Evolutionary conservation across 2,797 vertebrate species (phyloP).

Genomic region (Platyrinchus mystaceus): DNA sequence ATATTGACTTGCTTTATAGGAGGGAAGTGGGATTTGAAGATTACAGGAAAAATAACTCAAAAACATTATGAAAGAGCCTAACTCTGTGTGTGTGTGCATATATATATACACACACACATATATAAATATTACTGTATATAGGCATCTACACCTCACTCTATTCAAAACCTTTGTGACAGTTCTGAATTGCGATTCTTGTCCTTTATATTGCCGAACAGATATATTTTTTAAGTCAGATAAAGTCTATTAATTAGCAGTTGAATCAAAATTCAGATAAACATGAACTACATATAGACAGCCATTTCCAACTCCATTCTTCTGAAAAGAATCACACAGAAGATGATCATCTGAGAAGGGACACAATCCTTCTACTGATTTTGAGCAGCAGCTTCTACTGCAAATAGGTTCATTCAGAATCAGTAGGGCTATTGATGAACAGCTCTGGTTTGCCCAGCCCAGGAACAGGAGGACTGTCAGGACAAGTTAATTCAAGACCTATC

Average conservation of each 20-base stretch:
- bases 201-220: neutral
- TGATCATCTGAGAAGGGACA: neutral
- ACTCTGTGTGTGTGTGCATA: rapidly evolving
- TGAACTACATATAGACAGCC: neutral
- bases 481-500: neutral
- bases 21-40: neutral
- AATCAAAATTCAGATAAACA: neutral
- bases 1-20: neutral
- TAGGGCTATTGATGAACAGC: neutral
- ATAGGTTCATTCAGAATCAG: neutral
- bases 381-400: neutral
- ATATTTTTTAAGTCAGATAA: neutral
- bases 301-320: neutral
- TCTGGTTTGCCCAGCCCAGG: neutral
- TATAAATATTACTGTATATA: neutral
- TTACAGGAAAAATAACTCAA: neutral
- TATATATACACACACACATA: no score
- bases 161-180: neutral
- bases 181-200: neutral
- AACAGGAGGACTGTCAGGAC: neutral
- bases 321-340: neutral
- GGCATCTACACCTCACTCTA: neutral
- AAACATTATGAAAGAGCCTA: neutral
- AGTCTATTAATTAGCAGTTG: neutral
- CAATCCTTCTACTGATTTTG: neutral